These are phyloP conservation scores for Tragopan temminckii DNA, from an alignment of 2,797 vertebrate genomes.

Conservation along the genomic window DNA sequence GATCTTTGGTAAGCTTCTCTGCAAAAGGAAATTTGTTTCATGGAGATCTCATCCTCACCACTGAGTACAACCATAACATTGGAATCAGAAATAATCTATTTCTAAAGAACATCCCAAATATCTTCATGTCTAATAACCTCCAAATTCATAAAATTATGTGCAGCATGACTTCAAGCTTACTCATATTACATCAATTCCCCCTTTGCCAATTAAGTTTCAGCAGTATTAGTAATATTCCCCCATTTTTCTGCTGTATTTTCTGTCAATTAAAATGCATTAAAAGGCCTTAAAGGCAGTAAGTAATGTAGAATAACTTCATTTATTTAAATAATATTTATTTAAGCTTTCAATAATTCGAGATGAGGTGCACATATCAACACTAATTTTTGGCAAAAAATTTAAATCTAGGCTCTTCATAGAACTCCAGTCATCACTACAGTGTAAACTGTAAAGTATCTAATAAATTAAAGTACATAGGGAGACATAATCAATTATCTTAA, in stretches of 20 bases:
- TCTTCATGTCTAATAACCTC: not conserved
- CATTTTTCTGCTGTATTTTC: not conserved
- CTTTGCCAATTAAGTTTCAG: not conserved
- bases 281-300: not conserved
- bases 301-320: not conserved
- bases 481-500: not conserved
- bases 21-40: not conserved
- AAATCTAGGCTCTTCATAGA: not conserved
- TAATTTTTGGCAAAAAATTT: not conserved
- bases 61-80: not conserved
- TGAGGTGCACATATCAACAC: rapidly evolving
- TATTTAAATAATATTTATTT: not conserved
- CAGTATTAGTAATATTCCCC: not conserved
- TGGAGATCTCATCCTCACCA: not conserved
- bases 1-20: not conserved
- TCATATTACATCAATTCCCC: slow-evolving; percentile 68
- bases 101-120: not conserved
- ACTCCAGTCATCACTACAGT: not conserved
- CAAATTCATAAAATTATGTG: slow-evolving; percentile 64
- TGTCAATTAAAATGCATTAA: not conserved
- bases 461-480: not conserved
- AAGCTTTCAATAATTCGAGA: not conserved
- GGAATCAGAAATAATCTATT: not conserved
- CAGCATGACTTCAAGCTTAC: slow-evolving; percentile 78
- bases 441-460: not conserved